Evolutionary conservation across 2,113 vertebrate genomes (phyloP).

Genomic region (Pygoscelis antarcticus): DNA sequence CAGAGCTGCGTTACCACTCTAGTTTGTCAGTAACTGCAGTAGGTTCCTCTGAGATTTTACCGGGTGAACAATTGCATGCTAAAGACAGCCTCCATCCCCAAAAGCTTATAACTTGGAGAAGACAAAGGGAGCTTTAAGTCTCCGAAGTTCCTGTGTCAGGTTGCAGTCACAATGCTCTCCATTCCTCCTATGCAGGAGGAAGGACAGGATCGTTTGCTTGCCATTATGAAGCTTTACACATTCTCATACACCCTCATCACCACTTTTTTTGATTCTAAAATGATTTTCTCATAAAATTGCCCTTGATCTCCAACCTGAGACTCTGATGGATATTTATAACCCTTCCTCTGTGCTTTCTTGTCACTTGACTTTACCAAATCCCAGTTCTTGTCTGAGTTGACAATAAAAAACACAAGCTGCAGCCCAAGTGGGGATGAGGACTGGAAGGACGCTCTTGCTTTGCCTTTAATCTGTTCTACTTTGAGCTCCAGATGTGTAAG

Average conservation of each 20-base stretch:
- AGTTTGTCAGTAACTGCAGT: background rate
- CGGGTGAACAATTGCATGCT: background rate
- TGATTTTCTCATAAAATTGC: constrained; percentile 43
- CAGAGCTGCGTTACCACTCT: background rate
- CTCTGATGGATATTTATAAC: constrained; percentile 52
- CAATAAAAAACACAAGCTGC: background rate
- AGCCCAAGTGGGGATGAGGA: background rate
- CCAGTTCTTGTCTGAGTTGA: background rate
- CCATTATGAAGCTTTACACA: background rate
- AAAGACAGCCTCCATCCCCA: background rate
- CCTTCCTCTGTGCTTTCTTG: constrained; percentile 10
- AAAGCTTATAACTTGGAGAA: background rate
- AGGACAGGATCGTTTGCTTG: background rate
- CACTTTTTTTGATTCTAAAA: background rate
- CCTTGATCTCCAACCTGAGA: constrained; percentile 47
- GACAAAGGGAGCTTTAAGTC: background rate
- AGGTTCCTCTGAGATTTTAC: background rate
- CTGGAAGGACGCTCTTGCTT: background rate
- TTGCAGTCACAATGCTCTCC: rapidly evolving
- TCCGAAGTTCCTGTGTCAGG: background rate
- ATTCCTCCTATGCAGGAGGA: background rate
- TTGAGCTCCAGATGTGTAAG: background rate
- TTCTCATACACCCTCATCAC: background rate
- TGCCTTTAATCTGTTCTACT: background rate
- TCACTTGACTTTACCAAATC: constrained; percentile 42